Base-by-base conservation (phyloP, 2,888 invertebrate species). In the Xestia rhomboidea region DNA sequence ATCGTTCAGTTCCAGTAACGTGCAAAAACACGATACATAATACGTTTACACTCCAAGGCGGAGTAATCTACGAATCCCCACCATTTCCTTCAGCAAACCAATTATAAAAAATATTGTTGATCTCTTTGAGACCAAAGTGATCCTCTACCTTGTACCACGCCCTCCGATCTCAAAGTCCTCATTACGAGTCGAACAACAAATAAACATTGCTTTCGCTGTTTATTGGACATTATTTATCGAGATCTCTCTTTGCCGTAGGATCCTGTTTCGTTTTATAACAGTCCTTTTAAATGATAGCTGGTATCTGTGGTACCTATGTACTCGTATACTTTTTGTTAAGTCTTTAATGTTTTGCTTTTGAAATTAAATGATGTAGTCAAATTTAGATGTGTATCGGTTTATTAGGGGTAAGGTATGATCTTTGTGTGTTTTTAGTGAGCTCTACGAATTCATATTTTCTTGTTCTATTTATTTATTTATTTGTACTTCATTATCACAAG, bases 181-280 rank as follows among this genome's bases (percentile, higher is more conserved):
- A 93, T 94, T 94, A 94, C 91, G 90, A 93, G 91, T 92, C 89
- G 91, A 93, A 93, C 93, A 94, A 93, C 93, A 93, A 94, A 93
- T 94, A 94, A 94, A 93, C 91, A 92, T 89, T 83, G 90, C 84
- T 83, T 90, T 89, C 90, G 90, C 88, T 90, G 90, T 93, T 93
- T 92, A 93, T 94, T 93, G 93, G 92, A 92, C 92, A 92, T 93
- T 93, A 93, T 94, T 94, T 93, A 93, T 92, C 89, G 91, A 89
- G 89, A 88, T 85, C 83, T 81, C 79, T 72, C 85, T 84, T 76
- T 82, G 79, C 85, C 79, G 81, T 75, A 68, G 77, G 79, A 81
- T 85, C 75, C 67, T 62, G 76, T 80, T 84, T 84, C 81, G 57
- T 81, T 74, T 76, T 83, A 70, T 71, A 80, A 84, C 70, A 30